Conservation (phyloP, 2,888 invertebrate genomes). For the Creontiades dilutus region DNA sequence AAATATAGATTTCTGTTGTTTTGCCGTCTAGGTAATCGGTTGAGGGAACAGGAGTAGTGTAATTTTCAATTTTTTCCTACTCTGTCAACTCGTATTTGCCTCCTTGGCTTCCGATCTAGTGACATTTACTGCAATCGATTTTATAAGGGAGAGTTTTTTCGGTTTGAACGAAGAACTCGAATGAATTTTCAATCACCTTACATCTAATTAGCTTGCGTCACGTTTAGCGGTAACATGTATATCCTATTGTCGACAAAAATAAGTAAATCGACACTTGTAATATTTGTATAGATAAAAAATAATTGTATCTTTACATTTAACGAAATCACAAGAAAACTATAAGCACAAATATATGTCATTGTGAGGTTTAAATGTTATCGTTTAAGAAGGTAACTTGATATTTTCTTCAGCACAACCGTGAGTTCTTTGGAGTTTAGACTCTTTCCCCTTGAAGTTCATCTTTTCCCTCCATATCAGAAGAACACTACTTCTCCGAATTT, state of each 20-base stretch:
- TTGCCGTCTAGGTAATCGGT: background rate
- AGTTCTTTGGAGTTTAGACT: background rate
- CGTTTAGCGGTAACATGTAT: slow-evolving; percentile 55
- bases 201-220: background rate
- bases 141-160: background rate
- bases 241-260: background rate
- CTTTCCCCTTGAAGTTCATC: background rate
- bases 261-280: slow-evolving; percentile 7
- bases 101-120: background rate
- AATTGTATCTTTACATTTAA: background rate
- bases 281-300: slow-evolving; percentile 1
- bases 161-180: background rate
- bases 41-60: background rate
- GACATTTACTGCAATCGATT: background rate
- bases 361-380: slow-evolving; percentile 17
- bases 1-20: no score
- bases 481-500: background rate
- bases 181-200: no score
- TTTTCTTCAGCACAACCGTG: background rate
- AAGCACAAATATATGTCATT: slow-evolving; percentile 43
- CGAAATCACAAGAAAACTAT: slow-evolving; percentile 27
- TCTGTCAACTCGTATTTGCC: background rate
- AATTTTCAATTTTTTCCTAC: background rate
- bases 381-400: background rate
- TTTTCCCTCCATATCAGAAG: background rate